Percentiles rank a stretch among this genome's conserved stretches.
Conservation (phyloP, 2,888 invertebrate species). For the Meghimatium bilineatum region DNA sequence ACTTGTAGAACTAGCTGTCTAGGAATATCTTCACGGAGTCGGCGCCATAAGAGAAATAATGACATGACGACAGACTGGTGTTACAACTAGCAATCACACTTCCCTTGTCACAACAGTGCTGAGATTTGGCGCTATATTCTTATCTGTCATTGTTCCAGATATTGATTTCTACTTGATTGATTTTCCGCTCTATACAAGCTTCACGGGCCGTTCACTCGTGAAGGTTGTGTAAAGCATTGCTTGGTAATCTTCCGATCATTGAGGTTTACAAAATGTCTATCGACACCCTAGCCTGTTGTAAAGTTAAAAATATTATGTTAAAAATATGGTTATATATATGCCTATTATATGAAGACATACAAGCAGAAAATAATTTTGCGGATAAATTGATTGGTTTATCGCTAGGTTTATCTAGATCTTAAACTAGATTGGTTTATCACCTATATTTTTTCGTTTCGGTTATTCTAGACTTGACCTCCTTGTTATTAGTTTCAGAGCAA, state of each 20-base stretch:
- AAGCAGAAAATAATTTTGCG: too few species aligned
- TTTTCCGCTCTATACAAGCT: neutral
- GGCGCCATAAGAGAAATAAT: neutral
- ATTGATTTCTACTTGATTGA: conserved; percentile 11
- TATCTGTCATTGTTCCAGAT: neutral
- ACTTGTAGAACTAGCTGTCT: neutral
- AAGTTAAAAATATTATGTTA: neutral
- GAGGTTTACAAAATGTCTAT: neutral
- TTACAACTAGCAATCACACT: neutral
- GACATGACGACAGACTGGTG: neutral
- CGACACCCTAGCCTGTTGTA: neutral
- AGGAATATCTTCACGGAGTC: neutral
- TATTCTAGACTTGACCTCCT: too few species aligned
- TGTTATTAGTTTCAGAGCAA: too few species aligned
- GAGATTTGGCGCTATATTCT: neutral
- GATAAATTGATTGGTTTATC: too few species aligned
- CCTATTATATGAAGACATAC: too few species aligned
- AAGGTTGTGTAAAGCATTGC: neutral
- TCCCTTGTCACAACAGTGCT: neutral
- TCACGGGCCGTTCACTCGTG: neutral
- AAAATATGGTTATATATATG: too few species aligned
- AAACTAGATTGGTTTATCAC: too few species aligned
- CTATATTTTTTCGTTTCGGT: too few species aligned
- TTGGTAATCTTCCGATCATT: neutral
- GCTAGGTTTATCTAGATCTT: too few species aligned